phyloP scores from a whole-genome alignment of 2,888 invertebrate genomes.

The Protula sp. region DNA sequence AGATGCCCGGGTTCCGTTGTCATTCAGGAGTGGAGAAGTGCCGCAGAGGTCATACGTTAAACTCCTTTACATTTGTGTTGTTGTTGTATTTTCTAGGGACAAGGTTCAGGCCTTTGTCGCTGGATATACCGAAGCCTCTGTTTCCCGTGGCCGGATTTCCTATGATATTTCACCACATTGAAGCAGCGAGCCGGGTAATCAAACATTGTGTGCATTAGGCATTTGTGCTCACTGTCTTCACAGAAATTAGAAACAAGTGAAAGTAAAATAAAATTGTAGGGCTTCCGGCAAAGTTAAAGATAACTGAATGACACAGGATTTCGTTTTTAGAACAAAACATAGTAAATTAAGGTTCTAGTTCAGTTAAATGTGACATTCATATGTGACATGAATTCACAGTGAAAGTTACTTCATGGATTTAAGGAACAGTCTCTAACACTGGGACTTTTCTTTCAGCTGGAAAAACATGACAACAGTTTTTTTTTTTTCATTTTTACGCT shows the following conservation, averaged over 20 bases:
- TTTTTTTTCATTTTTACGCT: too few species aligned
- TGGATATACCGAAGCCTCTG: conserved; percentile 95
- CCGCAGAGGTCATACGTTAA: neutral
- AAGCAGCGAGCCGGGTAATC: conserved; percentile 69
- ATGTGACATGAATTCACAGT: too few species aligned
- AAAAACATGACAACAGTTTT: too few species aligned
- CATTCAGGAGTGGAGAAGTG: neutral
- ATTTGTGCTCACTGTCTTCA: neutral
- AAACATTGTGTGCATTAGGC: too few species aligned
- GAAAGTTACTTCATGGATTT: too few species aligned
- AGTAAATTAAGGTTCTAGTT: too few species aligned
- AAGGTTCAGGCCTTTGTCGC: conserved; percentile 88
- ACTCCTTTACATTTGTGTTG: neutral
- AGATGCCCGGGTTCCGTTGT: neutral
- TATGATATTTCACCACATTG: conserved; percentile 93
- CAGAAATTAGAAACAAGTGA: neutral
- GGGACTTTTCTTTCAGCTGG: too few species aligned
- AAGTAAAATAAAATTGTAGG: neutral
- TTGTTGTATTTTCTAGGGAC: conserved; percentile 67
- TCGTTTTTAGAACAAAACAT: too few species aligned
- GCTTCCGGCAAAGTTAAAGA: too few species aligned
- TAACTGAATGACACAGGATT: too few species aligned
- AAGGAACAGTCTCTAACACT: too few species aligned
- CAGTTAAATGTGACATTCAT: too few species aligned
- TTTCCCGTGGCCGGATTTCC: conserved; percentile 96